Conservation (phyloP, 2,888 invertebrate genomes). For the Atherix ibis region DNA sequence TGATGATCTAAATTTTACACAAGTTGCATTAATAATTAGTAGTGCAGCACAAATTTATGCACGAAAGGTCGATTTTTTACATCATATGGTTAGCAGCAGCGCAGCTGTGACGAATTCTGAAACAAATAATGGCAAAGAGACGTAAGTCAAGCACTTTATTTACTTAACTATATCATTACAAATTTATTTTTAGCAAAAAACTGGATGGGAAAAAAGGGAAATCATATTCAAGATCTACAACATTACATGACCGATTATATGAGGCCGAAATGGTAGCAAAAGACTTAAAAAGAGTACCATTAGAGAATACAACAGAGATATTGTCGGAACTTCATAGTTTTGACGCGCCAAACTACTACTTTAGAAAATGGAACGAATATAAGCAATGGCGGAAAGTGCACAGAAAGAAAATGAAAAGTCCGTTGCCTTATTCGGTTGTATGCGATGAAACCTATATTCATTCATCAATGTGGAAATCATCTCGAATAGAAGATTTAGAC, state of each 20-base stretch:
- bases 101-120: constrained; percentile 2
- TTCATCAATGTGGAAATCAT: constrained; percentile 21
- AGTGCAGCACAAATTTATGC: constrained; percentile 24
- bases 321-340: constrained; percentile 1
- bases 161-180: background rate
- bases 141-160: background rate
- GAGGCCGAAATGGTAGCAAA: constrained; percentile 19
- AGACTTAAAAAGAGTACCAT: constrained; percentile 18
- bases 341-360: constrained; percentile 9
- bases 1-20: constrained; percentile 13
- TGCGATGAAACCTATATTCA: constrained; percentile 19
- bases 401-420: constrained; percentile 9
- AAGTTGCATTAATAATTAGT: constrained; percentile 19
- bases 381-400: constrained; percentile 8
- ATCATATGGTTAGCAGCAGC: constrained; percentile 19
- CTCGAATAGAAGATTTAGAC: constrained; percentile 22
- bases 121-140: background rate
- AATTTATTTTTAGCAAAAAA: too few species aligned
- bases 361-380: constrained; percentile 9
- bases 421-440: constrained; percentile 7
- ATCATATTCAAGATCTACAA: constrained; percentile 13
- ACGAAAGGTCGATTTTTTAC: constrained; percentile 23
- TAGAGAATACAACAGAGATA: constrained; percentile 15
- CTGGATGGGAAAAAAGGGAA: too few species aligned
- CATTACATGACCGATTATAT: constrained; percentile 19